These are phyloP conservation scores for Tragulus kanchil DNA, from an alignment of 2,113 vertebrate species.

Conservation along the genomic window DNA sequence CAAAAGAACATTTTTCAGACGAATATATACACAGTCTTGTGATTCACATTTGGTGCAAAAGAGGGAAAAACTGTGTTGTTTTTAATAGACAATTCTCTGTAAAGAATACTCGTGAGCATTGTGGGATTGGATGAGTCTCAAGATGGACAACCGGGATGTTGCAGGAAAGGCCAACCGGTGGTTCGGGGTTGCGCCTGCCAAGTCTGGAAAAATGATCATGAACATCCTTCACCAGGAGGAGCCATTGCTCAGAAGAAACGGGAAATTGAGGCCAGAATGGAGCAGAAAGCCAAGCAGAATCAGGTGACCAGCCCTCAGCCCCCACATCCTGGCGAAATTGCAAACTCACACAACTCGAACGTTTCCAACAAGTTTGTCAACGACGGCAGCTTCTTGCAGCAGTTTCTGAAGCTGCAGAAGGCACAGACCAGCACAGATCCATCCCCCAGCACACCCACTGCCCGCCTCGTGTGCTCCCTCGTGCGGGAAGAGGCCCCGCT, in stretches of 20 bases:
- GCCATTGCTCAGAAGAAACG: slow-evolving; percentile 96
- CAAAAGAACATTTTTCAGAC: not conserved
- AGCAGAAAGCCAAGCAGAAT: slow-evolving; percentile 91
- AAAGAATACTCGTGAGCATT: not conserved
- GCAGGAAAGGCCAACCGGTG: slow-evolving; percentile 93
- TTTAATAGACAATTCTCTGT: not conserved
- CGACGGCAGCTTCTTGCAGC: slow-evolving; percentile 97
- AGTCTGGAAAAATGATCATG: slow-evolving; percentile 92
- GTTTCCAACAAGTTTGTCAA: slow-evolving; percentile 96
- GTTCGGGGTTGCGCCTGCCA: slow-evolving; percentile 89
- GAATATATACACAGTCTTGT: not conserved
- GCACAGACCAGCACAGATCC: slow-evolving; percentile 89
- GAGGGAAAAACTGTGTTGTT: not conserved
- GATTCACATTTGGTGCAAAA: not conserved
- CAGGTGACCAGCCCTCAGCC: slow-evolving; percentile 86
- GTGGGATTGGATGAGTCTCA: slow-evolving; percentile 85
- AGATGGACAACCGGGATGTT: slow-evolving; percentile 87
- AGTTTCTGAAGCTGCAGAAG: slow-evolving; percentile 97
- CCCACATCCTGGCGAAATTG: slow-evolving; percentile 83
- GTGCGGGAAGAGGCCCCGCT: slow-evolving; percentile 88
- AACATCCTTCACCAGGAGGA: slow-evolving; percentile 97
- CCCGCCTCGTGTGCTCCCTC: slow-evolving; percentile 78
- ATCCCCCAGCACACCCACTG: slow-evolving; percentile 79
- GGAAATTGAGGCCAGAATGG: slow-evolving; percentile 96
- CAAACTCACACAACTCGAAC: slow-evolving; percentile 83